Evolutionary conservation across 2,797 vertebrate genomes (phyloP).

Genomic region (Lagorchestes hirsutus): DNA sequence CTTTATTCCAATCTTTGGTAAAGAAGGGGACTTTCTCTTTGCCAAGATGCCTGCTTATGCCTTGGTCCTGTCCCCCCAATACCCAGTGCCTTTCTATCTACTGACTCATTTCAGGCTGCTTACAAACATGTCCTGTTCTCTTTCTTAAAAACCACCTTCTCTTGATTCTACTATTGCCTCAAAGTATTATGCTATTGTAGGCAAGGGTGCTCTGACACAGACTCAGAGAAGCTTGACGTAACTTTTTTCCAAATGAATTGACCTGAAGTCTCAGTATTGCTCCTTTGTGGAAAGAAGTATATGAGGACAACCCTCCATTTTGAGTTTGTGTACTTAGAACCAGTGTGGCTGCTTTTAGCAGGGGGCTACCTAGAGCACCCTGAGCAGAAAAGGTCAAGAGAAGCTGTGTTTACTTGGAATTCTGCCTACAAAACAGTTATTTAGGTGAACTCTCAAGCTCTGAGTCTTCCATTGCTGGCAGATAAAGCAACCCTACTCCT

Average conservation of each 20-base stretch:
- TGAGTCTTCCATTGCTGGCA: background rate
- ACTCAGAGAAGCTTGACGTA: background rate
- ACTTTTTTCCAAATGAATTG: background rate
- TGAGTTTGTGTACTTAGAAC: background rate
- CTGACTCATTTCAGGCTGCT: background rate
- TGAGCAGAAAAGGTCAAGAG: background rate
- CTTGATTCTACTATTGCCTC: background rate
- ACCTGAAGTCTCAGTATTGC: background rate
- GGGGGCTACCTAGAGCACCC: background rate
- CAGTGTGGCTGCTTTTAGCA: background rate
- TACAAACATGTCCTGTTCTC: background rate
- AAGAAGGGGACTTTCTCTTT: background rate
- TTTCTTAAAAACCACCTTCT: background rate
- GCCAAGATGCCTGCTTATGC: background rate
- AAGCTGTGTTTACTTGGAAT: background rate
- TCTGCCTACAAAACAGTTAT: background rate
- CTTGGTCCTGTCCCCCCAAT: background rate
- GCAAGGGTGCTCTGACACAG: background rate
- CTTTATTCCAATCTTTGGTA: background rate
- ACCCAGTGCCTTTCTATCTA: background rate
- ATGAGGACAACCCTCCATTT: background rate
- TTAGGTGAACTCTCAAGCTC: background rate
- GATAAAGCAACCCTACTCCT: background rate
- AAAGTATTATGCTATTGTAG: background rate
- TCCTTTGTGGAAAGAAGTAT: background rate